phyloP scores from a whole-genome alignment of 2,888 invertebrate species.

The Meiosimyza platycephala region DNA sequence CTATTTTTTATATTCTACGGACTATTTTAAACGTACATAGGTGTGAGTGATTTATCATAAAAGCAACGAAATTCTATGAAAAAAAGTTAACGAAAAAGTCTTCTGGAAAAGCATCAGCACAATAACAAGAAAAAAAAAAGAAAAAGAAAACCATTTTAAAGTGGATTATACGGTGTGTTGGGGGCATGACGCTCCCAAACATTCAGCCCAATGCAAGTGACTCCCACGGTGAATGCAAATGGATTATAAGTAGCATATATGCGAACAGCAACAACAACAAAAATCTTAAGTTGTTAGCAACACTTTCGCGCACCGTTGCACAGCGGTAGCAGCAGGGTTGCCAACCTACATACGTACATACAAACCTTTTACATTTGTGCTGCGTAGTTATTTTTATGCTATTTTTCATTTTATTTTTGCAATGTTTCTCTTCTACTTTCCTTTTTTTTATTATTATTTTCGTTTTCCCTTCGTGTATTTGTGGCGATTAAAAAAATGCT shows the following conservation, averaged over 20 bases:
- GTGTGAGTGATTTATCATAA: no score
- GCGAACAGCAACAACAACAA: neutral
- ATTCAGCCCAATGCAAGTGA: neutral
- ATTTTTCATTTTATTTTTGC: no score
- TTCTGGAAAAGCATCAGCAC: slow-evolving; percentile 10
- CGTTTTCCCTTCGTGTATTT: neutral
- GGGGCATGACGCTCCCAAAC: no score
- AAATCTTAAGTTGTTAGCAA: neutral
- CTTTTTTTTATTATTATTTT: neutral
- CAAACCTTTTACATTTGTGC: neutral
- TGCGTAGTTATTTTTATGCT: no score
- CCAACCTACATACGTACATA: slow-evolving; percentile 4
- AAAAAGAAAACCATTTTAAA: slow-evolving; percentile 22
- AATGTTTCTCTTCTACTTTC: neutral
- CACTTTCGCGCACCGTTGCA: slow-evolving; percentile 22
- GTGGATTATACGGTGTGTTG: slow-evolving; percentile 16
- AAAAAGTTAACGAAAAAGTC: slow-evolving; percentile 5
- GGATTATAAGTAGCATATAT: slow-evolving; percentile 17
- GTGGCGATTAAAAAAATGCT: neutral
- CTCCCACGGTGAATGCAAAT: slow-evolving; percentile 24
- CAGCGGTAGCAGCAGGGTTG: neutral
- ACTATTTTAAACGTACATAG: no score
- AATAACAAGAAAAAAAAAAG: slow-evolving; percentile 14
- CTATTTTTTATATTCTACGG: neutral
- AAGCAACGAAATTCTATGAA: no score